A percentile compares a stretch with the other conserved stretches of the same genome.
phyloP scores from a whole-genome alignment of 2,113 vertebrate genomes.

The Hystrix brachyura region DNA sequence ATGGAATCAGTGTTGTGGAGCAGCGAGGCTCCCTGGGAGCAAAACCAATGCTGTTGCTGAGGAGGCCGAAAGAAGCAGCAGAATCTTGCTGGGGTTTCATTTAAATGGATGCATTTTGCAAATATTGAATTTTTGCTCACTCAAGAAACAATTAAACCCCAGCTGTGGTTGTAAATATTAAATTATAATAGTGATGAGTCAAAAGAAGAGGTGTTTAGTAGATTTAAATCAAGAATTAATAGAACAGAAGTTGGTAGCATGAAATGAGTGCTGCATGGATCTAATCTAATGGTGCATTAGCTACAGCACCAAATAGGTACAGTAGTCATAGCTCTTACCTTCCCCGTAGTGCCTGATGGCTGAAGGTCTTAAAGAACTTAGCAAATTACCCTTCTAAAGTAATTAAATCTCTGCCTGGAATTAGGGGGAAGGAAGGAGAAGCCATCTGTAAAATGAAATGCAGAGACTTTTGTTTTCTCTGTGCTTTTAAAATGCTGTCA shows the following conservation, averaged over 20 bases:
- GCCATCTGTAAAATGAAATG: slow-evolving; percentile 55
- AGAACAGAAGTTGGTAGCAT: slow-evolving; percentile 66
- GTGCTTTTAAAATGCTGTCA: not conserved
- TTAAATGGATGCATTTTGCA: slow-evolving; percentile 83
- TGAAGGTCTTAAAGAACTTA: slow-evolving; percentile 66
- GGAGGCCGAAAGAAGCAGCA: slow-evolving; percentile 54
- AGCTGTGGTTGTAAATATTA: slow-evolving; percentile 76
- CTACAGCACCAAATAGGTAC: slow-evolving; percentile 58
- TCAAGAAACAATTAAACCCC: slow-evolving; percentile 85
- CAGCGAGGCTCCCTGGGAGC: slow-evolving; percentile 64
- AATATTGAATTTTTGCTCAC: slow-evolving; percentile 77
- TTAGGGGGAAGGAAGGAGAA: not conserved
- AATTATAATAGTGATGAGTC: slow-evolving; percentile 74
- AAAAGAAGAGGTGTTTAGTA: slow-evolving; percentile 71
- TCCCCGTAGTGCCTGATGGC: slow-evolving; percentile 42
- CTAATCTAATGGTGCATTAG: slow-evolving; percentile 61
- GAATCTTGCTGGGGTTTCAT: slow-evolving; percentile 79
- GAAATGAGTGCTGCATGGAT: not conserved
- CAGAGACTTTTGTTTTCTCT: not conserved
- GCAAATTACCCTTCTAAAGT: slow-evolving; percentile 69
- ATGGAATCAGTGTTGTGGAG: slow-evolving; percentile 80
- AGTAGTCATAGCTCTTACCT: slow-evolving; percentile 33
- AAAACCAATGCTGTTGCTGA: slow-evolving; percentile 70
- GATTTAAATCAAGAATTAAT: slow-evolving; percentile 77
- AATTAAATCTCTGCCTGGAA: slow-evolving; percentile 72